Percentiles rank a stretch among this genome's conserved stretches.
Evolutionary conservation across 2,113 vertebrate genomes (phyloP).

Genomic region (Chaetodon auriga): DNA sequence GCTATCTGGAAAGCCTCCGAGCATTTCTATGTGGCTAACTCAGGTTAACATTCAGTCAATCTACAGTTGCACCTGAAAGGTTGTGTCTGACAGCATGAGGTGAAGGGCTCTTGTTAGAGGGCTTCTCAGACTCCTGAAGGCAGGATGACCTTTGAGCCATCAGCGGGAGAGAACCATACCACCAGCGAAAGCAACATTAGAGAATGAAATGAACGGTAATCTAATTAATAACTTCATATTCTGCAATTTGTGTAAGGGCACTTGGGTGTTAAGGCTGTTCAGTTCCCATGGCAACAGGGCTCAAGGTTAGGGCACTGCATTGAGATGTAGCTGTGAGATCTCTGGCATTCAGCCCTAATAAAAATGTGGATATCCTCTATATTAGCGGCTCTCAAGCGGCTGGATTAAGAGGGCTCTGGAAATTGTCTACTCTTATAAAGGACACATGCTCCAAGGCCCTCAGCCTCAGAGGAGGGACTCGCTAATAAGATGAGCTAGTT

Average conservation of each 20-base stretch:
- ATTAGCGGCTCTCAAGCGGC: conserved; percentile 45
- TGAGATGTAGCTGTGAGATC: conserved; percentile 58
- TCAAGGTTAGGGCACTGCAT: conserved; percentile 20
- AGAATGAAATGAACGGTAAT: conserved; percentile 44
- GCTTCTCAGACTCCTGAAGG: conserved; percentile 10
- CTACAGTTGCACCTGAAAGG: background rate
- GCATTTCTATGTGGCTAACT: background rate
- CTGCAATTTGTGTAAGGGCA: conserved; percentile 58
- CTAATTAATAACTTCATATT: conserved; percentile 68
- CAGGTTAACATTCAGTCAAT: background rate
- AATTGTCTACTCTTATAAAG: conserved; percentile 53
- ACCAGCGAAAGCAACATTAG: conserved; percentile 20
- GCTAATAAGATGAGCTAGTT: conserved; percentile 67
- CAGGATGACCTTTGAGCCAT: conserved; percentile 44
- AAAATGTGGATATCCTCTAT: conserved; percentile 65
- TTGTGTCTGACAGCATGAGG: conserved; percentile 2
- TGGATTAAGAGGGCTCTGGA: conserved; percentile 49
- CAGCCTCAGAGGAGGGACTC: background rate
- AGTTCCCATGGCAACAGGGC: conserved; percentile 71
- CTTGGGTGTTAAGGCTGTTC: conserved; percentile 47
- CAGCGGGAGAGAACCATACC: conserved; percentile 5
- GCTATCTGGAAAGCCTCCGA: background rate
- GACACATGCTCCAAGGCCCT: conserved; percentile 43
- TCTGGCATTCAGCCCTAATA: conserved; percentile 47
- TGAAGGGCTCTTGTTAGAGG: conserved; percentile 35